Conservation (phyloP, 2,888 invertebrate genomes). For the Rotaria macrura region DNA sequence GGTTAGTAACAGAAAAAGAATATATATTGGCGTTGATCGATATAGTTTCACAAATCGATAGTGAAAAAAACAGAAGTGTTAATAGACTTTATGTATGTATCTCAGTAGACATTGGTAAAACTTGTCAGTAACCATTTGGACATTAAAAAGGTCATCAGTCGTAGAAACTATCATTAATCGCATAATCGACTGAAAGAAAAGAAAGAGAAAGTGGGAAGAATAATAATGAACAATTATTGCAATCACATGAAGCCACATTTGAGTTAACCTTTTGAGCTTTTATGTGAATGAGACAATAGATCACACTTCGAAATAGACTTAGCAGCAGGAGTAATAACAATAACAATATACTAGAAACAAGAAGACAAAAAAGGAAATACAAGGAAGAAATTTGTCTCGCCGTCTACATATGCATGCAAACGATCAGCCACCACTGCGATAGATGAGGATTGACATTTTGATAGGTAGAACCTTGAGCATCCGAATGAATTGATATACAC, state of each 20-base stretch:
- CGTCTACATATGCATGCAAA: not conserved
- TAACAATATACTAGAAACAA: not conserved
- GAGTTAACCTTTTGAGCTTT: not conserved
- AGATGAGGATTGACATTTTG: not conserved
- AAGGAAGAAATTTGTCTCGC: not conserved
- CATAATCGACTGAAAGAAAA: not conserved
- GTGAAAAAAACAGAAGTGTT: not conserved
- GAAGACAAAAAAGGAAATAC: not conserved
- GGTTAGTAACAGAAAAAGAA: not conserved
- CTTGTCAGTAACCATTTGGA: not conserved
- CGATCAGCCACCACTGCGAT: not conserved
- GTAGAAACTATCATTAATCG: not conserved
- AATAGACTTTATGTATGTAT: not conserved
- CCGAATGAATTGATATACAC: not conserved
- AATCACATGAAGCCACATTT: not conserved
- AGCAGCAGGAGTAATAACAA: not conserved
- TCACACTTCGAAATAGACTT: not conserved
- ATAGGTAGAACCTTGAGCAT: not conserved
- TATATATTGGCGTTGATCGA: not conserved
- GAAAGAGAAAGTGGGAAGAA: not conserved
- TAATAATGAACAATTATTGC: not conserved
- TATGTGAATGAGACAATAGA: conserved; percentile 8
- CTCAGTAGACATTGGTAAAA: not conserved
- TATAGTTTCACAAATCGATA: not conserved
- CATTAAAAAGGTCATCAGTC: not conserved